Percentiles rank a stretch among this genome's conserved stretches.
These are phyloP conservation scores for Drosophila tsacasi DNA, from an alignment of 1,140 invertebrate species.

Conservation along the genomic window DNA sequence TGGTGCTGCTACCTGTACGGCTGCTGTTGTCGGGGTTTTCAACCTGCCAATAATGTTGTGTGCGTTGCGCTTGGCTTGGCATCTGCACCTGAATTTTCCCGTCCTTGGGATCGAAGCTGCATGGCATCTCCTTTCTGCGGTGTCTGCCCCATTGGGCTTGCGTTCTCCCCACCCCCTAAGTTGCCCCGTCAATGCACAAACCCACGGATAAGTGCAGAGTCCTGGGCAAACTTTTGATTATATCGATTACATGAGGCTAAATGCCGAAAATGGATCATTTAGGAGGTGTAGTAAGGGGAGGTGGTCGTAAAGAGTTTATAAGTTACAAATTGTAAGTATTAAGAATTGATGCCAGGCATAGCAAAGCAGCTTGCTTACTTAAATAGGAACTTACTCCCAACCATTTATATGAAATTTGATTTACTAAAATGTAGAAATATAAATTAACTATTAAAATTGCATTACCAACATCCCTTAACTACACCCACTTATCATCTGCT, in stretches of 20 bases:
- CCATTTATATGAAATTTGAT: no score
- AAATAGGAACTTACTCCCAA: no score
- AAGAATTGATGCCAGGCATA: no score
- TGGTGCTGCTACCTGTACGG: constrained; percentile 24
- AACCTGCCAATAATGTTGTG: constrained; percentile 66
- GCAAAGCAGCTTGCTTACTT: no score
- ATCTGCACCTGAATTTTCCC: constrained; percentile 42
- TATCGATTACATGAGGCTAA: constrained; percentile 37
- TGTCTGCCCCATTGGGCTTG: constrained; percentile 40
- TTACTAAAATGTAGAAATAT: no score
- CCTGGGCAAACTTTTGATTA: constrained; percentile 37
- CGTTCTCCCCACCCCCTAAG: neutral
- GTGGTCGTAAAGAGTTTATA: neutral
- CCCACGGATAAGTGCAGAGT: neutral
- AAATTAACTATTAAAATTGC: no score
- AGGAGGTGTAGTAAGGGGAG: neutral
- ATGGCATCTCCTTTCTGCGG: constrained; percentile 39
- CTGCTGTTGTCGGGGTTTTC: constrained; percentile 31
- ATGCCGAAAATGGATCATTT: constrained; percentile 32
- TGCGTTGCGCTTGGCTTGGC: constrained; percentile 42
- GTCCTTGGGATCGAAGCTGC: constrained; percentile 15
- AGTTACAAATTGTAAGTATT: no score
- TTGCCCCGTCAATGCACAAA: neutral
- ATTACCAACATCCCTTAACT: no score
- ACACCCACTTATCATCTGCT: constrained; percentile 5